These are phyloP conservation scores for Nebria ingens DNA, from an alignment of 1,140 invertebrate species.

Conservation along the genomic window DNA sequence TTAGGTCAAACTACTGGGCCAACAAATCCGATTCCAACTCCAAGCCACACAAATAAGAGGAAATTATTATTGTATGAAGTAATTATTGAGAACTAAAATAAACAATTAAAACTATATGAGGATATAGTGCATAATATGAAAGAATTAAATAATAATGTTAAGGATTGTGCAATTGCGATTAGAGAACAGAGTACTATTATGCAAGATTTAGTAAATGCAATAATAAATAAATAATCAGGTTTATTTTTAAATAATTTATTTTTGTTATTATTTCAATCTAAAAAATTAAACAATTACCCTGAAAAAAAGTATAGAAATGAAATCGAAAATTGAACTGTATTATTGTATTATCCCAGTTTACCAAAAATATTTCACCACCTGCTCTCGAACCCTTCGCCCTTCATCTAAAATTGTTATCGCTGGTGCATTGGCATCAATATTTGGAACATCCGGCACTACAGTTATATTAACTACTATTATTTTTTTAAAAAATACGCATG, in stretches of 20 bases:
- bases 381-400: background rate
- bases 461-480: background rate
- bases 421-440: too few species aligned
- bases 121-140: background rate
- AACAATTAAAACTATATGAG: background rate
- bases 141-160: background rate
- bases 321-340: background rate
- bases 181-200: background rate
- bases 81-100: background rate
- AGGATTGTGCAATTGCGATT: background rate
- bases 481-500: constrained; percentile 20
- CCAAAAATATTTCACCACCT: background rate
- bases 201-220: background rate
- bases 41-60: background rate
- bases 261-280: background rate
- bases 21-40: background rate
- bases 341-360: background rate
- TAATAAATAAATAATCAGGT: background rate
- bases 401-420: too few species aligned
- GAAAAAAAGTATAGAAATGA: background rate
- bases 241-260: constrained; percentile 1
- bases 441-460: too few species aligned
- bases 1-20: too few species aligned
- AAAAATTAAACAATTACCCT: background rate
- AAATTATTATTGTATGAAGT: background rate